Evolutionary conservation across 92 coral and sea anemone genomes (phyloP).

Genomic region (Epizoanthus fatuus): DNA sequence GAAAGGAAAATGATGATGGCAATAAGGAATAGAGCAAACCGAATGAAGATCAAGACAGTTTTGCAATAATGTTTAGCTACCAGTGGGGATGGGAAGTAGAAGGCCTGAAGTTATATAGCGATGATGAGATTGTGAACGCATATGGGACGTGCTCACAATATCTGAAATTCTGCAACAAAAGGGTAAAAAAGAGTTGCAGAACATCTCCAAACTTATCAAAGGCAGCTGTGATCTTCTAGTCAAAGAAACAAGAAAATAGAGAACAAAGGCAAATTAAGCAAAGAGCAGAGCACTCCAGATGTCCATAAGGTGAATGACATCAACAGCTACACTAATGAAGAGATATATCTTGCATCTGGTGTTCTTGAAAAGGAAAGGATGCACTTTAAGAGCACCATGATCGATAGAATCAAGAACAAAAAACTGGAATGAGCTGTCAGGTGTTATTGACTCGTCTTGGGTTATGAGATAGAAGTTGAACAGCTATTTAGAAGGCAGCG

Average conservation of each 20-base stretch:
- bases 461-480: conserved; percentile 34
- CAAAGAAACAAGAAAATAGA: background rate
- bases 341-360: conserved; percentile 1
- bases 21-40: no score
- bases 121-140: conserved; percentile 2
- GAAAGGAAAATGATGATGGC: no score
- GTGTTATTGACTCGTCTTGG: conserved; percentile 50
- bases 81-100: background rate
- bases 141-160: conserved; percentile 10
- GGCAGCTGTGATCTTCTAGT: no score
- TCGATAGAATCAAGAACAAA: background rate
- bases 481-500: conserved; percentile 1
- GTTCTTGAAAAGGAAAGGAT: conserved; percentile 19
- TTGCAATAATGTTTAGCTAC: background rate
- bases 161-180: conserved; percentile 17
- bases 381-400: conserved; percentile 21
- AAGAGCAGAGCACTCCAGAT: background rate
- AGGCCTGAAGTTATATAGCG: background rate
- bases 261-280: background rate
- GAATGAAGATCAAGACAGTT: no score
- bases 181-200: background rate
- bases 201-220: no score
- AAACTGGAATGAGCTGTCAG: conserved; percentile 26
- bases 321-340: conserved; percentile 5
- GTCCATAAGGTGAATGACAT: background rate